These are phyloP conservation scores for Scarus forsteni DNA, from an alignment of 2,797 vertebrate species.

Conservation along the genomic window DNA sequence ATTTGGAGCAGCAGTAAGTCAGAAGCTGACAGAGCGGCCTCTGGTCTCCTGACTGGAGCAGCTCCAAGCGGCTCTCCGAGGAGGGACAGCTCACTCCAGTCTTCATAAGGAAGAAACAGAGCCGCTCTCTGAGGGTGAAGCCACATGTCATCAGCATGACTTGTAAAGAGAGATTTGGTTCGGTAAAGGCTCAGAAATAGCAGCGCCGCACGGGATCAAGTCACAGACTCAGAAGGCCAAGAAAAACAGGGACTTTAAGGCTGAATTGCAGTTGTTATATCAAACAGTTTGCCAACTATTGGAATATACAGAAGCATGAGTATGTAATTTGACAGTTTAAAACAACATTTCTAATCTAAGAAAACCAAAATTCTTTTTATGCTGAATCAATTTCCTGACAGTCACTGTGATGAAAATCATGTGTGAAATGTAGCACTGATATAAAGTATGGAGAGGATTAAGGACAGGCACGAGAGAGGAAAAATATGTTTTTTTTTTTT, in stretches of 20 bases:
- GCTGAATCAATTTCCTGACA: too few species aligned
- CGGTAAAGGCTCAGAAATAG: constrained; percentile 1
- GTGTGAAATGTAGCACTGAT: too few species aligned
- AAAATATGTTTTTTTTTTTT: too few species aligned
- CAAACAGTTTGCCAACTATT: background rate
- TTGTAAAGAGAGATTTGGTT: constrained; percentile 28
- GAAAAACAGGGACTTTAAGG: constrained; percentile 2
- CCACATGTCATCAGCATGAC: constrained; percentile 40
- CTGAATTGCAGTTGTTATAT: constrained; percentile 5
- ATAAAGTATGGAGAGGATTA: too few species aligned
- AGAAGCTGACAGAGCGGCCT: constrained; percentile 50
- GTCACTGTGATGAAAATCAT: too few species aligned
- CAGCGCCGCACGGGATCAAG: constrained; percentile 4
- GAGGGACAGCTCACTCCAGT: constrained; percentile 54
- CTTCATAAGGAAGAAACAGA: constrained; percentile 25
- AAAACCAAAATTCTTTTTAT: too few species aligned
- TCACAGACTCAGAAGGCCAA: constrained; percentile 19
- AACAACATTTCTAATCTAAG: background rate
- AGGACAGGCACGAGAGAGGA: too few species aligned
- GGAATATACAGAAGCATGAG: background rate
- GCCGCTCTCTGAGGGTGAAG: constrained; percentile 16
- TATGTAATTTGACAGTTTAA: background rate
- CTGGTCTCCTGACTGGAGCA: constrained; percentile 64
- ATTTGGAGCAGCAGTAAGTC: constrained; percentile 63
- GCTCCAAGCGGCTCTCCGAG: constrained; percentile 49